Base-by-base conservation (phyloP, 92 coral and sea anemone species). In the Muricea muricata region DNA sequence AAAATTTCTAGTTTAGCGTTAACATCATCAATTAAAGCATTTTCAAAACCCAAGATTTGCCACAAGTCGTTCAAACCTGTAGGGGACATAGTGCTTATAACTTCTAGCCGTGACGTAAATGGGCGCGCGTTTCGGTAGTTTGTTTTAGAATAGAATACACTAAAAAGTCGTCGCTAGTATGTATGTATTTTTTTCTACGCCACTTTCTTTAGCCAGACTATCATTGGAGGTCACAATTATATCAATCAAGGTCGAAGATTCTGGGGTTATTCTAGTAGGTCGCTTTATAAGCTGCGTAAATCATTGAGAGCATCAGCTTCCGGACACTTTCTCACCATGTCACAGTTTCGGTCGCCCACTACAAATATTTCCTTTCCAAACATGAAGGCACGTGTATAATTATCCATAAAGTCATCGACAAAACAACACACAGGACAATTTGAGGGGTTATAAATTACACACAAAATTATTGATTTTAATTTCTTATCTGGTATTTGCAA, bases 131-230 rank as follows among this genome's bases (percentile, higher is more conserved):
- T 84, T 88, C 7, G 81, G 78, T n/a, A n/a, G n/a, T n/a, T n/a
- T 13, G 75, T n/a, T 63, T 87, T 90, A 8, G 87, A 84, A 26
- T 87, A 87, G 28, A 90, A 69, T 20, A 67, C 40, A n/a, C 83
- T 35, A 90, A 35, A 41, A 73, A 87, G 41, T 90, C 88, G 54
- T 90, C 90, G 55, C 90, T 90, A n/a, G 86, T 86, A 75, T 82
- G n/a, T n/a, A n/a, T n/a, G n/a, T 85, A 26, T 68, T 32, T 48
- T 40, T 13, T 17, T 87, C 54, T 56, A 90, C 91, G 0, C 91
- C 93, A 65, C 91, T 82, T 9, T 60, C 29, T 10, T 52, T 71
- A 54, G 83, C 81, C 10, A 88, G 33, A 1, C 25, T 28, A 46
- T 32, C 50, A 18, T 34, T 87, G 26, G 87, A 55, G 21, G 61